phyloP scores from a whole-genome alignment of 2,888 invertebrate genomes.

The Apodemia mormo region DNA sequence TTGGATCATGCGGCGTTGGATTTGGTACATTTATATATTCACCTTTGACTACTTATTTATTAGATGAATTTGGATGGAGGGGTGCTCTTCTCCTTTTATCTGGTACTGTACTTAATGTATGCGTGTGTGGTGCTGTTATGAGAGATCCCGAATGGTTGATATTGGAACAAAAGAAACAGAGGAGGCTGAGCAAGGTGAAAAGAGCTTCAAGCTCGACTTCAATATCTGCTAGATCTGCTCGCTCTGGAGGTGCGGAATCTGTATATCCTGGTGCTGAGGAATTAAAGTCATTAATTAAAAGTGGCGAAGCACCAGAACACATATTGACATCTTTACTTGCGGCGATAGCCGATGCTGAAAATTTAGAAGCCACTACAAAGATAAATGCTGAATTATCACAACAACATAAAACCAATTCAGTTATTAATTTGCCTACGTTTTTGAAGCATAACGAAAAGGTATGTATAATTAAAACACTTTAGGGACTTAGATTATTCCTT shows the following conservation, averaged over 20 bases:
- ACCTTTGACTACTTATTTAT: conserved; percentile 89
- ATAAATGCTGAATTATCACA: conserved; percentile 70
- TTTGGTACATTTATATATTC: conserved; percentile 94
- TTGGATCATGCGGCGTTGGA: conserved; percentile 94
- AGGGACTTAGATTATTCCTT: too few species aligned
- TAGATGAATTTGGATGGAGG: conserved; percentile 90
- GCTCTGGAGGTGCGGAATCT: conserved; percentile 77
- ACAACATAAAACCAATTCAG: conserved; percentile 82
- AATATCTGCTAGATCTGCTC: conserved; percentile 63
- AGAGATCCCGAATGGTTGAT: conserved; percentile 93
- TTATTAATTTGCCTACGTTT: conserved; percentile 90
- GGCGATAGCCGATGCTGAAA: conserved; percentile 78
- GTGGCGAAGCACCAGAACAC: conserved; percentile 86
- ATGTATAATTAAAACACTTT: conserved; percentile 32
- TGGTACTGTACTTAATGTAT: conserved; percentile 92
- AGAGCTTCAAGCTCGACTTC: conserved; percentile 78
- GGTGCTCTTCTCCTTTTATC: conserved; percentile 89
- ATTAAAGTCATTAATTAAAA: conserved; percentile 85
- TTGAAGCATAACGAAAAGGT: conserved; percentile 88
- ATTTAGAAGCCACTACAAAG: conserved; percentile 68
- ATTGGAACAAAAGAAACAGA: conserved; percentile 83
- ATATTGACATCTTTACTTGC: conserved; percentile 83
- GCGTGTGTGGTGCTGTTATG: conserved; percentile 93
- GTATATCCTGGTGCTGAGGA: conserved; percentile 85
- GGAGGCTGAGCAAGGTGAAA: conserved; percentile 74